phyloP scores from a whole-genome alignment of 2,888 invertebrate genomes.

The Endomychus coccineus region DNA sequence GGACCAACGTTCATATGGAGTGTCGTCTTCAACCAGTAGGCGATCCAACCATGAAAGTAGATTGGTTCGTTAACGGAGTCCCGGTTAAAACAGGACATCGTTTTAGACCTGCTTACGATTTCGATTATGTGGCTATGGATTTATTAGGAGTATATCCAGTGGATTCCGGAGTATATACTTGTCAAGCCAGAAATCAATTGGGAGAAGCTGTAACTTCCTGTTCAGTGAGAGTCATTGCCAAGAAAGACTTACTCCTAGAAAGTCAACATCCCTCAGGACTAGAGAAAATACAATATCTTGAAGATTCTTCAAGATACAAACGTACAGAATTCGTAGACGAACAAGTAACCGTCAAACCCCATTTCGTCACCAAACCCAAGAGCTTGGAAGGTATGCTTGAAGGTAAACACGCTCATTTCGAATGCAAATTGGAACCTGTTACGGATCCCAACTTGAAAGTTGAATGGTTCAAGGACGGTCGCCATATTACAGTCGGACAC shows the following conservation, averaged over 20 bases:
- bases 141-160: slow-evolving; percentile 94
- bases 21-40: slow-evolving; percentile 86
- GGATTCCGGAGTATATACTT: slow-evolving; percentile 94
- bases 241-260: slow-evolving; percentile 80
- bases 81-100: slow-evolving; percentile 89
- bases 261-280: slow-evolving; percentile 86
- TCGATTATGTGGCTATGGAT: slow-evolving; percentile 95
- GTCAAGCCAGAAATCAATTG: slow-evolving; percentile 86
- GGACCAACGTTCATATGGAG: slow-evolving; percentile 87
- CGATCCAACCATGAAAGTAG: slow-evolving; percentile 85
- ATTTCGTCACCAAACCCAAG: slow-evolving; percentile 81
- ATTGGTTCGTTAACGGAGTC: slow-evolving; percentile 93
- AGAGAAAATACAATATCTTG: slow-evolving; percentile 86
- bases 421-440: slow-evolving; percentile 94
- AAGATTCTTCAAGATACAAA: slow-evolving; percentile 79
- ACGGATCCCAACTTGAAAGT: slow-evolving; percentile 94
- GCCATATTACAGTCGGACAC: slow-evolving; percentile 88
- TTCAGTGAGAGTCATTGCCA: slow-evolving; percentile 80
- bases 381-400: slow-evolving; percentile 78
- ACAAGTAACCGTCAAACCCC: slow-evolving; percentile 72
- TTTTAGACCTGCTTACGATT: slow-evolving; percentile 93
- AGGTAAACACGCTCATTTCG: slow-evolving; percentile 92
- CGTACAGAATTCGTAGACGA: slow-evolving; percentile 76
- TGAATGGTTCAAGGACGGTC: slow-evolving; percentile 94
- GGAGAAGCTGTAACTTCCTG: slow-evolving; percentile 94